These are phyloP conservation scores for Dione juno DNA, from an alignment of 2,888 invertebrate species.

Conservation along the genomic window DNA sequence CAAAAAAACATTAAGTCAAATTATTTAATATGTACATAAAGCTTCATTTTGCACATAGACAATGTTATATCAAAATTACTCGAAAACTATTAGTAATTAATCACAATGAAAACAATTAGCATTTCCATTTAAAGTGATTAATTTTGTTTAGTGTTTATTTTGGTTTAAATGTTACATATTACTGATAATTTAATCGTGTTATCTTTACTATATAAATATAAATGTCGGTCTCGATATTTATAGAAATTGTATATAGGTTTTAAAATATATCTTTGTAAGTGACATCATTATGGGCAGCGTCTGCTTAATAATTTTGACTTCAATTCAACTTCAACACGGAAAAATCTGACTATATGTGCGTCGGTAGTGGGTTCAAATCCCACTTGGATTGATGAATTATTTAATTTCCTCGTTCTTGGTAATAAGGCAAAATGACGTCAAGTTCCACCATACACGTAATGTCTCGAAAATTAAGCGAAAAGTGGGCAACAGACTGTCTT, in stretches of 20 bases:
- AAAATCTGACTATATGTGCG: no score
- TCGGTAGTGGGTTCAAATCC: no score
- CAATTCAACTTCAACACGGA: no score
- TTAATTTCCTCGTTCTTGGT: no score
- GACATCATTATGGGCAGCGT: neutral
- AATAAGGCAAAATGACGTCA: no score
- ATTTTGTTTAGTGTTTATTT: slow-evolving; percentile 19
- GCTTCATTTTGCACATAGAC: neutral
- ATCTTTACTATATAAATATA: slow-evolving; percentile 10
- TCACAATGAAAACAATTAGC: slow-evolving; percentile 11
- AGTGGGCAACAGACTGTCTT: no score
- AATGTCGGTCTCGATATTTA: neutral
- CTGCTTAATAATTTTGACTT: no score
- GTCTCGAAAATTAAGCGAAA: no score
- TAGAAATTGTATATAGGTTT: neutral
- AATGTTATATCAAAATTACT: slow-evolving; percentile 1
- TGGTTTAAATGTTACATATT: slow-evolving; percentile 3
- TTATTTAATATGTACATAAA: neutral
- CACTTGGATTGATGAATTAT: no score
- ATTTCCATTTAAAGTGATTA: slow-evolving; percentile 8
- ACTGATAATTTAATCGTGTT: neutral
- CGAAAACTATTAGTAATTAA: slow-evolving; percentile 7
- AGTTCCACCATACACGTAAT: no score
- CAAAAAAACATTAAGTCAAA: neutral
- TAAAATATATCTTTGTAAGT: neutral